Percentiles rank a stretch among this genome's conserved stretches.
Conservation (phyloP, 1,140 invertebrate genomes). For the Pseudoatta argentina region DNA sequence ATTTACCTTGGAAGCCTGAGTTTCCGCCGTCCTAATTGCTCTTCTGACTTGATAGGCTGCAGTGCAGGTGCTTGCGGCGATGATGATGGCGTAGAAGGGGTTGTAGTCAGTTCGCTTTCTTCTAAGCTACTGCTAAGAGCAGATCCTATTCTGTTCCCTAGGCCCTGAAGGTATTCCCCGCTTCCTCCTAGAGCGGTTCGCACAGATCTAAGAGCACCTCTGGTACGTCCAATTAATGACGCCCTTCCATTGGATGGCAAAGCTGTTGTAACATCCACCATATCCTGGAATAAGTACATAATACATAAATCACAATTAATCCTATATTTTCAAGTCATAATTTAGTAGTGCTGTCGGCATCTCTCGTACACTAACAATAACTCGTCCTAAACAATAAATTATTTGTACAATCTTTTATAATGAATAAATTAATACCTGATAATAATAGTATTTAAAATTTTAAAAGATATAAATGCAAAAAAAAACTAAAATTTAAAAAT, state of each 20-base stretch:
- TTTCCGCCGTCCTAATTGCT: slow-evolving; percentile 74
- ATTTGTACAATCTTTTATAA: background rate
- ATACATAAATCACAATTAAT: slow-evolving; percentile 13
- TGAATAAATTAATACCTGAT: background rate
- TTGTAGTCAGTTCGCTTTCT: slow-evolving; percentile 82
- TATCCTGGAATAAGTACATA: slow-evolving; percentile 52
- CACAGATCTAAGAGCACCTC: slow-evolving; percentile 83
- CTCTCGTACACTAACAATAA: too few species aligned
- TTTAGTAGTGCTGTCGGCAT: background rate
- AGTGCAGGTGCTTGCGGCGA: slow-evolving; percentile 68
- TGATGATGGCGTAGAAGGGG: slow-evolving; percentile 78
- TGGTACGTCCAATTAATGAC: slow-evolving; percentile 84
- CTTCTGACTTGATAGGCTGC: slow-evolving; percentile 61
- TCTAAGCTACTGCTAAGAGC: slow-evolving; percentile 84
- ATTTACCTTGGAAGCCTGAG: slow-evolving; percentile 80
- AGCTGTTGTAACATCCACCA: slow-evolving; percentile 83
- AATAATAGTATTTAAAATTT: background rate
- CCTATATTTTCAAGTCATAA: background rate
- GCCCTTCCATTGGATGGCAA: slow-evolving; percentile 76
- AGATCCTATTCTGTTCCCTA: slow-evolving; percentile 84
- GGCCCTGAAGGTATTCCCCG: slow-evolving; percentile 84
- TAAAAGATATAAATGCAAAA: slow-evolving; percentile 4
- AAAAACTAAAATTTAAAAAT: slow-evolving; percentile 12
- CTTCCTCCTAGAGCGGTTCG: slow-evolving; percentile 83
- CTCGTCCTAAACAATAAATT: background rate